Evolutionary conservation across 2,113 vertebrate species (phyloP).

Genomic region (Pionites leucogaster): DNA sequence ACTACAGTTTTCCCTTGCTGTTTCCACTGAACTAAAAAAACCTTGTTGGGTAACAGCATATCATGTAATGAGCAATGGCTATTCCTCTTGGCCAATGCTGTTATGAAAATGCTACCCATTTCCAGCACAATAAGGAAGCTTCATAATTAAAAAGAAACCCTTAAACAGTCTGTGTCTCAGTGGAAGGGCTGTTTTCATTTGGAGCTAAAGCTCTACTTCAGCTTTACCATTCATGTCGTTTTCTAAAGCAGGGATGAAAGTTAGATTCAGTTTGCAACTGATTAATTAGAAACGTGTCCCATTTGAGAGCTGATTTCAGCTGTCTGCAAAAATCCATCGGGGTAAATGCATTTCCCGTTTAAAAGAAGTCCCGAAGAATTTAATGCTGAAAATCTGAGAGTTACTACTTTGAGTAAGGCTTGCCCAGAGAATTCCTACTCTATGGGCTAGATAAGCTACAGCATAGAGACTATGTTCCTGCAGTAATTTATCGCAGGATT

Average conservation of each 20-base stretch:
- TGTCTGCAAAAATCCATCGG: background rate
- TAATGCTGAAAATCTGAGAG: background rate
- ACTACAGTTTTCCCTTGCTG: slow-evolving; percentile 49
- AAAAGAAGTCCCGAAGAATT: background rate
- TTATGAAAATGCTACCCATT: slow-evolving; percentile 45
- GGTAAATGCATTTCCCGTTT: background rate
- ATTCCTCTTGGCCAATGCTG: slow-evolving; percentile 46
- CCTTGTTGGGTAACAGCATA: slow-evolving; percentile 60
- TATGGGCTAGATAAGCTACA: background rate
- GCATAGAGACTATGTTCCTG: background rate
- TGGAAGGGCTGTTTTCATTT: background rate
- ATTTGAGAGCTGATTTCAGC: background rate
- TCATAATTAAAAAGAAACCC: slow-evolving; percentile 11
- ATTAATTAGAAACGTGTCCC: background rate
- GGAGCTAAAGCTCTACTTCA: background rate
- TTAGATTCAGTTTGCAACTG: background rate
- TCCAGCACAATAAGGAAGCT: slow-evolving; percentile 26
- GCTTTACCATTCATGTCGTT: background rate
- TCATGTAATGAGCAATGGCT: slow-evolving; percentile 55
- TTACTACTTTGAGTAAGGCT: background rate
- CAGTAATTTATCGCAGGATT: background rate
- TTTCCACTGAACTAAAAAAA: slow-evolving; percentile 54
- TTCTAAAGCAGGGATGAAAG: background rate
- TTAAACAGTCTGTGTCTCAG: background rate
- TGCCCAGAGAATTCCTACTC: background rate